A percentile compares a stretch with the other conserved stretches of the same genome.
phyloP scores from a whole-genome alignment of 2,797 vertebrate genomes.

The Chanos chanos region DNA sequence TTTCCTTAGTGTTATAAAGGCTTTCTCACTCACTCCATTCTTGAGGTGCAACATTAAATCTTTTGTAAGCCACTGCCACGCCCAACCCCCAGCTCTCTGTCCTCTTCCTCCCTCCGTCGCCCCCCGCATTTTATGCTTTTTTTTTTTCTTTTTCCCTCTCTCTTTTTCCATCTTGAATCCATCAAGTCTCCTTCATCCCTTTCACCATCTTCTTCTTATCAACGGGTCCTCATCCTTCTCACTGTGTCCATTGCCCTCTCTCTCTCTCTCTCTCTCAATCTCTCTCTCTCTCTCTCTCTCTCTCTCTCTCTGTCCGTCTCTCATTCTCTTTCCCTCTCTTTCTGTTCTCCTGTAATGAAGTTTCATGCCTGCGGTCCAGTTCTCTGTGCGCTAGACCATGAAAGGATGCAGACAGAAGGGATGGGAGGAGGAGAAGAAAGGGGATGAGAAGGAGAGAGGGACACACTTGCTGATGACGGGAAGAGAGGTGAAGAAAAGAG shows the following conservation, averaged over 20 bases:
- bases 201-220: too few species aligned
- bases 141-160: neutral
- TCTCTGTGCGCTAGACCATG: slow-evolving; percentile 31
- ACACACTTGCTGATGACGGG: slow-evolving; percentile 1
- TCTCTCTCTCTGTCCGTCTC: neutral
- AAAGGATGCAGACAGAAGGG: slow-evolving; percentile 16
- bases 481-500: neutral
- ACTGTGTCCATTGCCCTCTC: slow-evolving; percentile 1
- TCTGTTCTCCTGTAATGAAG: slow-evolving; percentile 32
- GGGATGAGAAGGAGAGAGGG: slow-evolving; percentile 3
- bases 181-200: neutral
- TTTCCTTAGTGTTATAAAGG: slow-evolving; percentile 25
- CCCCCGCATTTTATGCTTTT: neutral
- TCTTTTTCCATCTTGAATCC: too few species aligned
- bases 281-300: neutral
- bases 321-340: neutral
- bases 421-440: neutral
- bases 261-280: neutral
- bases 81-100: neutral
- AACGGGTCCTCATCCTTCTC: neutral
- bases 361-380: slow-evolving; percentile 38
- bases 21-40: slow-evolving; percentile 13
- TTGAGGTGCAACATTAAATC: slow-evolving; percentile 18
- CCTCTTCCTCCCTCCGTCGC: neutral
- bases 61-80: neutral